Conservation (phyloP, 1,140 invertebrate species). For the Papilio machaon region DNA sequence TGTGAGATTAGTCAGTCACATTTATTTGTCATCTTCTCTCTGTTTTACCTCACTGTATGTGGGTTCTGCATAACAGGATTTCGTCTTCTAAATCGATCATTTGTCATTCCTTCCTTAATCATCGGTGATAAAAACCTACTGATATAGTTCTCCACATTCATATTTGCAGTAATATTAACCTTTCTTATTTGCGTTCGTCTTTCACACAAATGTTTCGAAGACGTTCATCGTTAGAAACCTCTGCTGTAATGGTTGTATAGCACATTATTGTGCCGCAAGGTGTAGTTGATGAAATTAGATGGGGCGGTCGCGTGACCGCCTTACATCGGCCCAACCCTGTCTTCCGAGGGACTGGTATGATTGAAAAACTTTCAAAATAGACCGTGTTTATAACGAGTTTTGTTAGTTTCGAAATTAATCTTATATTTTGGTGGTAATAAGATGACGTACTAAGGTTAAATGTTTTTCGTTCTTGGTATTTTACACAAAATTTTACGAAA, state of each 20-base stretch:
- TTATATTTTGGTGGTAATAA: constrained; percentile 1
- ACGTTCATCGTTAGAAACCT: constrained; percentile 7
- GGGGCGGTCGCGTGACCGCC: constrained; percentile 24
- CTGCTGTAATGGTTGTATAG: neutral
- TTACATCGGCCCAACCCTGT: constrained; percentile 4
- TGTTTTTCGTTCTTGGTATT: neutral
- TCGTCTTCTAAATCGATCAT: too few species aligned
- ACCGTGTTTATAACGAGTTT: constrained; percentile 3
- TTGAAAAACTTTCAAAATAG: constrained; percentile 29
- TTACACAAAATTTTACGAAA: too few species aligned
- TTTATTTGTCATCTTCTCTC: too few species aligned
- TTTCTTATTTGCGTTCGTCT: neutral
- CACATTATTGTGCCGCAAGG: constrained; percentile 17
- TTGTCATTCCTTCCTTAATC: too few species aligned
- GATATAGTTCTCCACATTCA: too few species aligned
- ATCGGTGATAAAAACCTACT: too few species aligned
- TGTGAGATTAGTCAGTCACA: too few species aligned
- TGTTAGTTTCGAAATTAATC: neutral
- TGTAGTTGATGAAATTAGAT: constrained; percentile 28
- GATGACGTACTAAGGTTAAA: neutral
- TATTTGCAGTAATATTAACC: neutral
- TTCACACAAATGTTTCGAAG: constrained; percentile 3
- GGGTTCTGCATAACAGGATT: too few species aligned
- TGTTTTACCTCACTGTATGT: too few species aligned
- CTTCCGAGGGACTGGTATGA: neutral